phyloP scores from a whole-genome alignment of 1,140 invertebrate species.

The Ceratina calcarata region DNA sequence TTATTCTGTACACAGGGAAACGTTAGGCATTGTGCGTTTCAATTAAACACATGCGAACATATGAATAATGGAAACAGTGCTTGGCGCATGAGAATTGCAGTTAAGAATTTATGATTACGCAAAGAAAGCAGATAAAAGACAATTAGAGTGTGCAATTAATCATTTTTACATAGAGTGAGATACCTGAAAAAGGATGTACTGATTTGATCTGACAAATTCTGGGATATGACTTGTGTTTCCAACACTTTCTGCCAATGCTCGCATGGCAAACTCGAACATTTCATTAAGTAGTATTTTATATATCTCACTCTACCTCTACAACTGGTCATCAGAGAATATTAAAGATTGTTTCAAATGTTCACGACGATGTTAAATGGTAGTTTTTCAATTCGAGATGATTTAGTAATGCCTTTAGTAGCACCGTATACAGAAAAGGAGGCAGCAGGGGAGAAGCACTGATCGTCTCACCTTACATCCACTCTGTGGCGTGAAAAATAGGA shows the following conservation, averaged over 20 bases:
- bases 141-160: neutral
- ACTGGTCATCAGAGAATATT: neutral
- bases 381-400: neutral
- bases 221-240: neutral
- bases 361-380: neutral
- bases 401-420: neutral
- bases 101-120: neutral
- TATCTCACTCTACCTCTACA: too few relatives aligned
- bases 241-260: neutral
- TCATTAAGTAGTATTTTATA: too few relatives aligned
- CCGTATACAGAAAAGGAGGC: neutral
- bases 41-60: conserved; percentile 13
- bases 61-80: neutral
- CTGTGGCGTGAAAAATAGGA: conserved; percentile 67
- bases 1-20: neutral
- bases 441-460: conserved; percentile 46
- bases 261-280: too few relatives aligned
- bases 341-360: neutral
- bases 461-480: conserved; percentile 77
- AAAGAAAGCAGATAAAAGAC: neutral
- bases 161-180: neutral
- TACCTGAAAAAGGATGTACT: neutral
- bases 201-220: neutral
- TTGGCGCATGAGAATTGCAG: neutral
- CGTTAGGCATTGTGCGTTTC: conserved; percentile 2